A percentile compares a stretch with the other conserved stretches of the same genome.
Conservation (phyloP, 2,888 invertebrate genomes). For the Drosophila emarginata region DNA sequence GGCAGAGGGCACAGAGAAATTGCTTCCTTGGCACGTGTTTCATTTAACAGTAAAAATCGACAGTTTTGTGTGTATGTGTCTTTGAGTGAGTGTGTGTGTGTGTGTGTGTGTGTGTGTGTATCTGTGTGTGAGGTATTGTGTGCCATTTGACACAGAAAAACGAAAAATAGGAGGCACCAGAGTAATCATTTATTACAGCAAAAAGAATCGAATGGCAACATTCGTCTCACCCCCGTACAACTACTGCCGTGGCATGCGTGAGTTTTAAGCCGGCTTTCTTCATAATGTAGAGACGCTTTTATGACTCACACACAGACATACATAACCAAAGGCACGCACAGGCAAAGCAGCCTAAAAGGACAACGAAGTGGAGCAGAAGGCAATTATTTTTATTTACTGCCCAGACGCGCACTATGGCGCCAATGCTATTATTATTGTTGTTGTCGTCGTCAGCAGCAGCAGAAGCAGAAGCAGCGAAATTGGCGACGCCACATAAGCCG, state of each 20-base stretch:
- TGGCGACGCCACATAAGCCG: conserved; percentile 68
- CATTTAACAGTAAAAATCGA: conserved; percentile 71
- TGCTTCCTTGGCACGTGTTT: conserved; percentile 78
- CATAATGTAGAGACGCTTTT: conserved; percentile 65
- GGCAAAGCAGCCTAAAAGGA: conserved; percentile 54
- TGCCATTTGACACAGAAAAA: conserved; percentile 45
- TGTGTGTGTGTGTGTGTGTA: conserved; percentile 25
- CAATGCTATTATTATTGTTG: conserved; percentile 68
- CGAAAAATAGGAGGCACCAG: conserved; percentile 22
- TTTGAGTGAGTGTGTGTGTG: neutral
- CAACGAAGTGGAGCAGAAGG: conserved; percentile 77
- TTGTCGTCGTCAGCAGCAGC: conserved; percentile 17
- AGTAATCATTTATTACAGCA: conserved; percentile 55
- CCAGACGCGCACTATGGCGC: conserved; percentile 80
- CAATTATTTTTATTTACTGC: conserved; percentile 82
- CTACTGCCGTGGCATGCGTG: conserved; percentile 48
- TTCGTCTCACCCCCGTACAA: neutral
- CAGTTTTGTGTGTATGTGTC: conserved; percentile 25
- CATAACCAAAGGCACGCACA: conserved; percentile 21
- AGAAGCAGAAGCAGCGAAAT: conserved; percentile 9
- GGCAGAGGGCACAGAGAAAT: conserved; percentile 67
- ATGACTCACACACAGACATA: conserved; percentile 40
- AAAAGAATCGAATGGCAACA: conserved; percentile 7
- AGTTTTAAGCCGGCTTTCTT: conserved; percentile 66
- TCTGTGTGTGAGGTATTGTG: conserved; percentile 53